Conservation (phyloP, 30 jellyfish, hydroid and myxozoan genomes). For the Hydractinia symbiolongicarpus region DNA sequence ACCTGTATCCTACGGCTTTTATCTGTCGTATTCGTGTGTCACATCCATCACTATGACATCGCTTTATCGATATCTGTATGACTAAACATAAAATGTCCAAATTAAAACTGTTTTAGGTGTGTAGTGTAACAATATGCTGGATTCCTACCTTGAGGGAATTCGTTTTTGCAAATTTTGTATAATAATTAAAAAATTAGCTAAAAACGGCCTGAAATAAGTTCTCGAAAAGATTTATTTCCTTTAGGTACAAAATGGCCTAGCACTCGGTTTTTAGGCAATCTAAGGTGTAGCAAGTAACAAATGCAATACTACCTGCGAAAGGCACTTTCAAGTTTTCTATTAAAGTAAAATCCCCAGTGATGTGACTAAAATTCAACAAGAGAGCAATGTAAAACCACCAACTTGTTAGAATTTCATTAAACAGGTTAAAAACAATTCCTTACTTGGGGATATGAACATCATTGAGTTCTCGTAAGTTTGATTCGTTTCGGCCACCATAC, state of each 20-base stretch:
- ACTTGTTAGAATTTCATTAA: background rate
- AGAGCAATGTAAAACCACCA: no score
- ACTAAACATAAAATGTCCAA: constrained; percentile 35
- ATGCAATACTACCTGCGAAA: constrained; percentile 32
- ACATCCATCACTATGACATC: constrained; percentile 99
- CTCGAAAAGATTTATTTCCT: no score
- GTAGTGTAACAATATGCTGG: no score
- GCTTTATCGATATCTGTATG: constrained; percentile 63
- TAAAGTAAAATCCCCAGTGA: constrained; percentile 72
- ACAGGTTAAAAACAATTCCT: background rate
- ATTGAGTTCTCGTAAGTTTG: constrained; percentile 49
- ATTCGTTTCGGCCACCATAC: constrained; percentile 67
- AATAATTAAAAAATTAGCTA: no score
- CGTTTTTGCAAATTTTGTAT: no score
- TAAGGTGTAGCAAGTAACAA: no score
- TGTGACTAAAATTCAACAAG: constrained; percentile 40
- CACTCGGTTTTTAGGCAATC: no score
- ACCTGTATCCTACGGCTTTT: constrained; percentile 96
- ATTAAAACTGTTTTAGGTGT: no score
- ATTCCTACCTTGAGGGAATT: no score
- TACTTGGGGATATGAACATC: constrained; percentile 76
- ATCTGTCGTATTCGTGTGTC: constrained; percentile 91
- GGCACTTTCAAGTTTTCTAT: constrained; percentile 69
- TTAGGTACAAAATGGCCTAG: no score
- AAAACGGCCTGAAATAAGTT: no score